phyloP scores from a whole-genome alignment of 2,888 invertebrate species.

The Augiades crinisus region DNA sequence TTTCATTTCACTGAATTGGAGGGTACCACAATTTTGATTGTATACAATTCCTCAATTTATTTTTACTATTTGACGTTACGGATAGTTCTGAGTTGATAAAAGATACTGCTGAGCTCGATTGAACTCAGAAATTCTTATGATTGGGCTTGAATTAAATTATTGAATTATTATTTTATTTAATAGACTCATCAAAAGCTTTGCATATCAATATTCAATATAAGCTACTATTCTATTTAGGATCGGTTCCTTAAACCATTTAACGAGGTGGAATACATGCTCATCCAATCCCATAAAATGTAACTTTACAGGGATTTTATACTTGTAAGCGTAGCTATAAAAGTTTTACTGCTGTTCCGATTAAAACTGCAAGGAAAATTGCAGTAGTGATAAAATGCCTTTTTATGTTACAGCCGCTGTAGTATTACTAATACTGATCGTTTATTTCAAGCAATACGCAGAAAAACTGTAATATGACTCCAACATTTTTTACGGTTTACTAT shows the following conservation, averaged over 20 bases:
- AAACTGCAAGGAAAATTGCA: conserved; percentile 6
- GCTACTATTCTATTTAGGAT: neutral
- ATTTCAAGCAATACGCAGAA: neutral
- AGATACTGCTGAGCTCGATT: too few relatives aligned
- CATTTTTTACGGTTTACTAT: too few relatives aligned
- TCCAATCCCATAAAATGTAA: conserved; percentile 18
- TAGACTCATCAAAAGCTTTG: too few relatives aligned
- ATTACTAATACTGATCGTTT: too few relatives aligned
- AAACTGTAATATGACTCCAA: neutral
- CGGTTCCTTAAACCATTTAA: neutral
- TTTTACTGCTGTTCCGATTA: conserved; percentile 11
- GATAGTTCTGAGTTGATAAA: too few relatives aligned
- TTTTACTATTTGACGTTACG: too few relatives aligned
- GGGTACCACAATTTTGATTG: too few relatives aligned
- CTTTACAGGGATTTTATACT: conserved; percentile 11
- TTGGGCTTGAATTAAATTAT: too few relatives aligned
- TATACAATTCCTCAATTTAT: too few relatives aligned
- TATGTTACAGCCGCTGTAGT: neutral
- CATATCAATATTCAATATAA: neutral
- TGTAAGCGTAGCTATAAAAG: conserved; percentile 18
- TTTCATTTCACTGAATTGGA: too few relatives aligned
- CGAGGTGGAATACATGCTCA: conserved; percentile 1
- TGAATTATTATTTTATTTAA: too few relatives aligned
- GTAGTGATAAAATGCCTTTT: neutral
- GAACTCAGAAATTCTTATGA: too few relatives aligned